Base-by-base conservation (phyloP, 2,888 invertebrate species). In the Myopa tessellatipennis region DNA sequence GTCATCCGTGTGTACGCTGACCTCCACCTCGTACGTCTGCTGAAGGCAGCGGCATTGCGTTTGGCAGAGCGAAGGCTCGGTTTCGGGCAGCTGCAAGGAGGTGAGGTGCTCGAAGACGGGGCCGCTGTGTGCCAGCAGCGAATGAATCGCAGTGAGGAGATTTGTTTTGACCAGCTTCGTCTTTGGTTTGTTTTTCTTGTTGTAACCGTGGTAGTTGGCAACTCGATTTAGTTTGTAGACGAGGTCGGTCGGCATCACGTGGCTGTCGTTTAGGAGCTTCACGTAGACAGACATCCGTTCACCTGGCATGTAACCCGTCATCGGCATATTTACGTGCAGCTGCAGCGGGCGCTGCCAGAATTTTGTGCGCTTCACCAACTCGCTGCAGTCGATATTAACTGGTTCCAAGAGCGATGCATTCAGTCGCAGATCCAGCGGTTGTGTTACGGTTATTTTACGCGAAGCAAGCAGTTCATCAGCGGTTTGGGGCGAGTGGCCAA, bases 1-100 rank as follows among this genome's bases (percentile, higher is more conserved):
- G 2, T 82, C 80, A 12, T 61, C 76, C 0, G 83, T 83, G 18
- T 77, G 82, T 4, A 85, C 80, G 6, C 78, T 26, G 6, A 85
- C 86, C 69, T 87, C 86, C 26, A 88, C 79, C 81, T 88, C 88
- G 71, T 88, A 88, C 38, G 79, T 80, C 0, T 87, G 73, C 77
- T 84, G 84, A n/a, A 88, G 78, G 40, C 86, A 86, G 16, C 82
- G 81, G 40, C 87, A 87, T 4, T 78, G 83, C 0, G 68, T 52
- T 8, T 77, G 72, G 10, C 80, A 74, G 50, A 85, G 73, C 4
- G 84, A 83, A 10, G 87, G 85, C 8, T 85, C 79, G 1, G 81
- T 82, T 58, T 81, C 79, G 3, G 87, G 85, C 75, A 87, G 82
- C 58, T 81, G 82, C 16, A 87, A 58, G 61, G 80, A 79, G 61